phyloP scores from a whole-genome alignment of 2,888 invertebrate genomes.

The Pedicia rivosa region DNA sequence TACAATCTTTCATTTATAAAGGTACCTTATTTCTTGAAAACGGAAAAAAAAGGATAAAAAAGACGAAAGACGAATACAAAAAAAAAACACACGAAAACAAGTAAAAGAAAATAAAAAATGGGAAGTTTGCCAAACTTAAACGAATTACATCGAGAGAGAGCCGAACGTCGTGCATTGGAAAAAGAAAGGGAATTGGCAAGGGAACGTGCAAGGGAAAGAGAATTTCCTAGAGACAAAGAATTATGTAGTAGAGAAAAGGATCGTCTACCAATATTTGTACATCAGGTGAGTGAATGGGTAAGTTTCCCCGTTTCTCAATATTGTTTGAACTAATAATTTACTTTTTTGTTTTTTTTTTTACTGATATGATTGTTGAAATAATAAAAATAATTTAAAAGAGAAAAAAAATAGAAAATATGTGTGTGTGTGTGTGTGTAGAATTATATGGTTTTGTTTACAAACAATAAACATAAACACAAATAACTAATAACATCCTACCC shows the following conservation, averaged over 20 bases:
- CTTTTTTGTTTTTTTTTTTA: neutral
- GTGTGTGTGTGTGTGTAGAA: too few relatives aligned
- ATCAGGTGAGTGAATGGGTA: slow-evolving; percentile 18
- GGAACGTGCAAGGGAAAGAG: slow-evolving; percentile 10
- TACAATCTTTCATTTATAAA: too few relatives aligned
- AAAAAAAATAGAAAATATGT: too few relatives aligned
- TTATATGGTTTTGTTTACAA: too few relatives aligned
- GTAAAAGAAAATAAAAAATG: too few relatives aligned
- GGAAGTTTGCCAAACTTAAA: slow-evolving; percentile 50
- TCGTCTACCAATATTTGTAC: slow-evolving; percentile 20
- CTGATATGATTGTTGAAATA: neutral
- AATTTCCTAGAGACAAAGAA: slow-evolving; percentile 19
- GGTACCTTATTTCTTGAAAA: too few relatives aligned
- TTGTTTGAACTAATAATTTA: neutral
- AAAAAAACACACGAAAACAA: too few relatives aligned
- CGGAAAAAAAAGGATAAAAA: too few relatives aligned
- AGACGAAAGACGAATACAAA: too few relatives aligned
- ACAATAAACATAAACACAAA: too few relatives aligned
- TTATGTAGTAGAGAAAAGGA: slow-evolving; percentile 19
- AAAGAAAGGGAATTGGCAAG: slow-evolving; percentile 21
- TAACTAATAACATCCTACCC: too few relatives aligned
- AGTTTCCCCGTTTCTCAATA: neutral
- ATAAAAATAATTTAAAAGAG: neutral
- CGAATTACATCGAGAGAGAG: slow-evolving; percentile 33
- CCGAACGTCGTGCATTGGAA: slow-evolving; percentile 23